These are phyloP conservation scores for Neofelis nebulosa DNA, from an alignment of 2,113 vertebrate genomes.

Conservation along the genomic window DNA sequence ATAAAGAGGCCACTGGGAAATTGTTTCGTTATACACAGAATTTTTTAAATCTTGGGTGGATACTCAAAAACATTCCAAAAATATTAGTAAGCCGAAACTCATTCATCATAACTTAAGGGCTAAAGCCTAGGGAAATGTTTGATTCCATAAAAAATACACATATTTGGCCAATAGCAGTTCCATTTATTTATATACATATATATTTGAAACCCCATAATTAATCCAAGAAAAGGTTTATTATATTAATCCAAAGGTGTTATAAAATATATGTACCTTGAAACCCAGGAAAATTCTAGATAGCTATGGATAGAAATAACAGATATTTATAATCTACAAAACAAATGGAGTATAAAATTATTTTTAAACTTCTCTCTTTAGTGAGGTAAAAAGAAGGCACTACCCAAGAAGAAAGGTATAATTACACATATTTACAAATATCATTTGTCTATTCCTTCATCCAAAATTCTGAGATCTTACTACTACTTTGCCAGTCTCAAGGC, in stretches of 20 bases:
- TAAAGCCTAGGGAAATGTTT: not conserved
- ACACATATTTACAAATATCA: not conserved
- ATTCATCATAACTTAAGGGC: slow-evolving; percentile 2
- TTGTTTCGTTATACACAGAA: slow-evolving; percentile 42
- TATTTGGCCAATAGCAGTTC: not conserved
- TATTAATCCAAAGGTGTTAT: not conserved
- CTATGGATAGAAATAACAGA: not conserved
- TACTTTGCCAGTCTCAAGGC: not conserved
- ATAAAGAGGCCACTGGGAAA: slow-evolving; percentile 42
- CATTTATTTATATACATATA: not conserved
- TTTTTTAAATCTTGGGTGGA: slow-evolving; percentile 38
- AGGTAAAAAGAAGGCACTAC: not conserved
- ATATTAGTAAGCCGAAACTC: slow-evolving; percentile 42
- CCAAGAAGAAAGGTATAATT: not conserved
- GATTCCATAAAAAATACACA: not conserved
- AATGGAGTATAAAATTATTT: not conserved
- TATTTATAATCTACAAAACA: not conserved
- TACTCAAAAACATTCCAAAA: slow-evolving; percentile 58
- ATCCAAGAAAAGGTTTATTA: not conserved
- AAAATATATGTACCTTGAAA: not conserved
- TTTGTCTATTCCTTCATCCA: not conserved
- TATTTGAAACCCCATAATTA: not conserved
- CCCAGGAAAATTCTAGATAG: not conserved
- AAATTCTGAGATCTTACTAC: not conserved
- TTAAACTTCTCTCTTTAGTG: not conserved